Base-by-base conservation (phyloP, 2,888 invertebrate genomes). In the Andrena fulva region DNA sequence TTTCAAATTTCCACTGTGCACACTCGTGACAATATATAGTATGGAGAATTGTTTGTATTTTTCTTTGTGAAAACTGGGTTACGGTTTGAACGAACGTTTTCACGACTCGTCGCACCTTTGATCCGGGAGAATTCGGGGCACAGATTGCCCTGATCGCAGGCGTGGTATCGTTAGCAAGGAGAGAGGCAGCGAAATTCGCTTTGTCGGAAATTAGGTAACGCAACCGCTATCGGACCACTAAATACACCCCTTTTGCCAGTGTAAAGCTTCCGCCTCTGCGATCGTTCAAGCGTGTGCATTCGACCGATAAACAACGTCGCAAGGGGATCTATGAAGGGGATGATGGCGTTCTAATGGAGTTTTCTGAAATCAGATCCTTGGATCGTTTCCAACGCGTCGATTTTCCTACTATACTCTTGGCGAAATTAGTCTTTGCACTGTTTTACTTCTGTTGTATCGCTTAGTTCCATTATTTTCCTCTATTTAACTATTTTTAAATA, bases 161-260 rank as follows among this genome's bases (percentile, higher is more conserved):
- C 50, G 29, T 60, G 29, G 70, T 80, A 76, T 86, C 85, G 87
- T 82, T 82, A 80, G 68, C 54, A 75, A 62, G 72, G 16, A 60
- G 29, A 29, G 60, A 29, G 72, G 50, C 59, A 68, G 69, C 54
- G 79, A 85, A 85, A 87, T 87, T 87, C 73, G 77, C 86, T 87
- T 86, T 79, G 69, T 59, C 77, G 75, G 78, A 83, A 87, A 87
- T 87, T 88, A 81, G 82, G 73, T 87, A 88, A 88, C 85, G 82
- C 66, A 74, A 81, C 81, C 87, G 66, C 77, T 62, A 64, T 85
- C 79, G 79, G 48, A 68, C 85, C 62, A 75, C 87, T 88, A 87
- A 88, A 87, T 64, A 78, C 42, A 42, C 42, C 79, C 79, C 78
- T 33, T 73, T 69, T 77, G 75, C 79, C 75, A 27, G 31, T 2